Evolutionary conservation across 2,797 vertebrate genomes (phyloP).

Genomic region (Brachyalestes nurse): DNA sequence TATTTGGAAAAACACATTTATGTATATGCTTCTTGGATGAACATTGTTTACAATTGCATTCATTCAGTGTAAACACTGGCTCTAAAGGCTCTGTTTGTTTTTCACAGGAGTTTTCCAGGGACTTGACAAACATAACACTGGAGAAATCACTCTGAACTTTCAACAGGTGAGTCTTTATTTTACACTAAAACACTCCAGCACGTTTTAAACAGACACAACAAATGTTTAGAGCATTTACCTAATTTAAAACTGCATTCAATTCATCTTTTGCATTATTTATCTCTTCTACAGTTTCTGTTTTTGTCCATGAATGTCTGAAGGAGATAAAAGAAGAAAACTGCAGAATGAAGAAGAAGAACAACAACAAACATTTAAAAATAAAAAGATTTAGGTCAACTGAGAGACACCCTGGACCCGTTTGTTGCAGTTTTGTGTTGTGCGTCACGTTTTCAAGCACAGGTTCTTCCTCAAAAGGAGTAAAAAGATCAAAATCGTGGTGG

Average conservation of each 20-base stretch:
- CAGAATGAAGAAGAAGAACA: no score
- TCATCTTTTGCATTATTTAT: constrained; percentile 10
- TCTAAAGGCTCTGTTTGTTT: no score
- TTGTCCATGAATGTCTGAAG: constrained; percentile 80
- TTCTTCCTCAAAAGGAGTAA: neutral
- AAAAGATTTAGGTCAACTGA: neutral
- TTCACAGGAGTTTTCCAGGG: constrained; percentile 75
- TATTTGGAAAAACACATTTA: no score
- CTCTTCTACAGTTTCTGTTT: constrained; percentile 75
- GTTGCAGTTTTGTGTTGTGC: neutral
- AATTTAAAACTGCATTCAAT: neutral
- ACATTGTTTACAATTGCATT: no score
- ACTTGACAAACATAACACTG: constrained; percentile 67
- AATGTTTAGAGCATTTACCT: no score
- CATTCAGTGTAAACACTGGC: no score
- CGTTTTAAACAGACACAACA: neutral
- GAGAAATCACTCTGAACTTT: constrained; percentile 72
- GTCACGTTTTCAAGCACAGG: neutral
- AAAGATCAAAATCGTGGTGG: neutral
- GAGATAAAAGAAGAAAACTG: constrained; percentile 46
- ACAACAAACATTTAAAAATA: no score
- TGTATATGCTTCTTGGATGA: no score
- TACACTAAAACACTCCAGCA: neutral
- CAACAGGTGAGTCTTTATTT: constrained; percentile 69
- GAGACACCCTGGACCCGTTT: neutral